phyloP scores from a whole-genome alignment of 2,797 vertebrate genomes.

The Acipenser ruthenus region DNA sequence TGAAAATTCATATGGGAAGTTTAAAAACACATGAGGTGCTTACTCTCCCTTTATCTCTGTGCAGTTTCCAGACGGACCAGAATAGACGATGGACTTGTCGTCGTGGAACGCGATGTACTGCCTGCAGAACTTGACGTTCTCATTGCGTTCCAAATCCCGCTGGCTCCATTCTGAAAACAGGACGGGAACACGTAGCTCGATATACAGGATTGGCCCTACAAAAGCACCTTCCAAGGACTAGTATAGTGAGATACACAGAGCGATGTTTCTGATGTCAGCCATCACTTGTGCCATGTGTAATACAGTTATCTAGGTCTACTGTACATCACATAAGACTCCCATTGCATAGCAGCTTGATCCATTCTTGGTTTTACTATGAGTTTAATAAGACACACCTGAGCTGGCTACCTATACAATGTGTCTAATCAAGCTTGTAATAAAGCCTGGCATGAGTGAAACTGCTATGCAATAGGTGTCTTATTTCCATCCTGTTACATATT shows the following conservation, averaged over 20 bases:
- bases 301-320: too few species aligned
- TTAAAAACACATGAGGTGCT: constrained; percentile 38
- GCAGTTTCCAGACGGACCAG: constrained; percentile 82
- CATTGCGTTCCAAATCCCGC: constrained; percentile 80
- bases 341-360: too few species aligned
- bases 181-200: too few species aligned
- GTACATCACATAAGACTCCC: too few species aligned
- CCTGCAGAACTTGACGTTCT: constrained; percentile 83
- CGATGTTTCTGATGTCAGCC: constrained; percentile 1
- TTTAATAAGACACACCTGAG: too few species aligned
- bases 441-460: too few species aligned
- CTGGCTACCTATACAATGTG: too few species aligned
- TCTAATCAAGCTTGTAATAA: too few species aligned
- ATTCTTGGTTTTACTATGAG: too few species aligned
- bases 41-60: constrained; percentile 90
- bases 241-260: background rate
- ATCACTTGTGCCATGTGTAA: constrained; percentile 4
- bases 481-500: too few species aligned
- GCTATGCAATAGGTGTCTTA: too few species aligned
- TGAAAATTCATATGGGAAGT: background rate
- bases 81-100: constrained; percentile 75
- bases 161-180: constrained; percentile 80
- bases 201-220: background rate
- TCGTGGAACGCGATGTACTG: constrained; percentile 94
- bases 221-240: background rate